These are phyloP conservation scores for Capromys pilorides DNA, from an alignment of 2,797 vertebrate genomes.

Conservation along the genomic window DNA sequence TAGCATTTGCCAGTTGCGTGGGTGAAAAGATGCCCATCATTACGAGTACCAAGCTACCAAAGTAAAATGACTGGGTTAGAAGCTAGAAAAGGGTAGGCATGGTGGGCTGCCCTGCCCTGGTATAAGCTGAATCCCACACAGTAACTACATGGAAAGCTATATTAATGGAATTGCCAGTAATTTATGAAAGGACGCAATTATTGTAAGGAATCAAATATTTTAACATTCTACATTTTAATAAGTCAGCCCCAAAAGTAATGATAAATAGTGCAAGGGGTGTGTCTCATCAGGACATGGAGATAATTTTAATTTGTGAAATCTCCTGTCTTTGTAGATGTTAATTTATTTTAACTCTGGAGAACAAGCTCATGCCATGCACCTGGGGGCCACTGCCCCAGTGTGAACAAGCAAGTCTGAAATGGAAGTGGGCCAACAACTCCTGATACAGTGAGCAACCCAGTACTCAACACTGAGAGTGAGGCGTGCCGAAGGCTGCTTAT, in stretches of 20 bases:
- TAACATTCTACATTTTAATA: background rate
- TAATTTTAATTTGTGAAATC: slow-evolving; percentile 47
- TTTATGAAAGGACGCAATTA: background rate
- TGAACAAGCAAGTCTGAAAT: background rate
- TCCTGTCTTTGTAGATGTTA: slow-evolving; percentile 56
- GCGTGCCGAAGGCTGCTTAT: background rate
- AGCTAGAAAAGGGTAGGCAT: background rate
- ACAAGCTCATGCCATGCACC: background rate
- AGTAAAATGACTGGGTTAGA: background rate
- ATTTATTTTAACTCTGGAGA: background rate
- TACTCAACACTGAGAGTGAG: fast-evolving
- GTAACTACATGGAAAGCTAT: background rate
- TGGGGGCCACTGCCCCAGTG: background rate
- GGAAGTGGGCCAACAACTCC: background rate
- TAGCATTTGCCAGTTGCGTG: background rate
- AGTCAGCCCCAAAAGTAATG: background rate
- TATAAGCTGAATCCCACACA: too few species aligned
- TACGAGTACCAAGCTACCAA: background rate
- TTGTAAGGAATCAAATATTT: background rate
- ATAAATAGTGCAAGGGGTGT: background rate
- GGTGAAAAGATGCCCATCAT: background rate
- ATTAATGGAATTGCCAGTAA: background rate
- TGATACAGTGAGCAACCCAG: background rate
- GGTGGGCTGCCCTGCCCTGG: background rate
- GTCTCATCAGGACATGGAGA: slow-evolving; percentile 17